Evolutionary conservation across 1,140 invertebrate species (phyloP).

Genomic region (Tetramorium simillimum): DNA sequence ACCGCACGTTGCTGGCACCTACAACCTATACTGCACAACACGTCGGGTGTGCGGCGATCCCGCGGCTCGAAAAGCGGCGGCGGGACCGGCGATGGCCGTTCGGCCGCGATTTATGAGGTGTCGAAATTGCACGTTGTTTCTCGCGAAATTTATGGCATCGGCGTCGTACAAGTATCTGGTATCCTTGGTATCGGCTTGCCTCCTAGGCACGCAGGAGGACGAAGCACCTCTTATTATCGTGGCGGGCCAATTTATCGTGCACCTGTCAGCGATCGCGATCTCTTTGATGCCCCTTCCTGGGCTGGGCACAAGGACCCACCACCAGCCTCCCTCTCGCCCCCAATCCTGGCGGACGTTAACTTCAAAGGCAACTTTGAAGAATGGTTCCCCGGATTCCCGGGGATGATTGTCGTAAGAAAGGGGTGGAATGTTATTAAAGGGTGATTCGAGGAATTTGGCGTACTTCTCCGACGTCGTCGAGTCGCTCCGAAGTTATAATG

Average conservation of each 20-base stretch:
- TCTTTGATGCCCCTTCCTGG: slow-evolving; percentile 66
- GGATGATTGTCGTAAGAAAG: slow-evolving; percentile 72
- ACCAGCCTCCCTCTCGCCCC: slow-evolving; percentile 21
- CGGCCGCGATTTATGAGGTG: slow-evolving; percentile 75
- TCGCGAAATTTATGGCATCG: slow-evolving; percentile 68
- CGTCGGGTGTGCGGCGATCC: slow-evolving; percentile 1
- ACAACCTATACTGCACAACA: neutral
- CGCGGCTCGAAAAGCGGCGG: slow-evolving; percentile 27
- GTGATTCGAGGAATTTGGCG: slow-evolving; percentile 61
- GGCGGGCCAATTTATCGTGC: slow-evolving; percentile 72
- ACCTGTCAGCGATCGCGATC: slow-evolving; percentile 75
- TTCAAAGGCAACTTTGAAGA: slow-evolving; percentile 72
- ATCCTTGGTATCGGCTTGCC: slow-evolving; percentile 61
- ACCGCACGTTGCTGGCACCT: slow-evolving; percentile 1
- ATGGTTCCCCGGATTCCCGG: slow-evolving; percentile 46
- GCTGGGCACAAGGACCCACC: neutral
- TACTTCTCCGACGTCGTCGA: slow-evolving; percentile 48
- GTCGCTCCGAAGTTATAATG: slow-evolving; percentile 63
- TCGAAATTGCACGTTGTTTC: slow-evolving; percentile 78
- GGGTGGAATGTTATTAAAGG: slow-evolving; percentile 72
- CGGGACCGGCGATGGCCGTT: slow-evolving; percentile 13
- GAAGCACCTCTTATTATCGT: slow-evolving; percentile 70
- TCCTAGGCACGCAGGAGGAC: slow-evolving; percentile 58
- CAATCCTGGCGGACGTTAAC: slow-evolving; percentile 60
- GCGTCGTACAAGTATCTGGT: slow-evolving; percentile 55